A percentile compares a stretch with the other conserved stretches of the same genome.
Evolutionary conservation across 1,140 invertebrate species (phyloP).

Genomic region (Andrena cerasifolii): DNA sequence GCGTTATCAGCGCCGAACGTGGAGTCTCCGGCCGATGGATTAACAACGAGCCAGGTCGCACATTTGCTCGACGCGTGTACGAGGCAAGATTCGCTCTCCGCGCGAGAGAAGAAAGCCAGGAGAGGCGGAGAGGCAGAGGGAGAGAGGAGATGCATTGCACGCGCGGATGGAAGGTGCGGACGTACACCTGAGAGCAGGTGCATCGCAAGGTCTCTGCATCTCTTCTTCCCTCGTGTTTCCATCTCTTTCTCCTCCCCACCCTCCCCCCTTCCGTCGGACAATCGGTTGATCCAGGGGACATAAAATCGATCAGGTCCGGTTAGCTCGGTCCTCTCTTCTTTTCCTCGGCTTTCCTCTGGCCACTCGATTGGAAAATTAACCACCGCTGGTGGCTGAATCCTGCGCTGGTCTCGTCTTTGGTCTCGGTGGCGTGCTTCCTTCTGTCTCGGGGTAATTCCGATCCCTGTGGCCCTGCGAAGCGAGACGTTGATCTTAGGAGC

Average conservation of each 20-base stretch:
- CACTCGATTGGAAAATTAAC: slow-evolving; percentile 25
- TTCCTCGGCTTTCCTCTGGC: background rate
- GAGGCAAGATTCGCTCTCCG: background rate
- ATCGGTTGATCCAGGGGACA: slow-evolving; percentile 44
- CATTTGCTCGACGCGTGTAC: background rate
- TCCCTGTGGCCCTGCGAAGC: too few species aligned
- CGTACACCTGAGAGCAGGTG: slow-evolving; percentile 71
- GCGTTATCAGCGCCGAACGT: background rate
- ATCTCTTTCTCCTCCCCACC: too few species aligned
- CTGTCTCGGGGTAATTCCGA: background rate
- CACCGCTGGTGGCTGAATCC: background rate
- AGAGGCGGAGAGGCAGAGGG: background rate
- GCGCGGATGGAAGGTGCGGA: slow-evolving; percentile 63
- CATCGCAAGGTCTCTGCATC: slow-evolving; percentile 64
- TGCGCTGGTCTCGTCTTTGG: background rate
- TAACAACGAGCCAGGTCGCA: background rate
- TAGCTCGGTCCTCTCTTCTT: background rate
- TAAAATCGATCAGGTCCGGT: slow-evolving; percentile 42
- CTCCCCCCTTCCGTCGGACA: slow-evolving; percentile 33
- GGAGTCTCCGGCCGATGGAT: background rate
- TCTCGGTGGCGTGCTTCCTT: too few species aligned
- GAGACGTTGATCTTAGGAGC: too few species aligned
- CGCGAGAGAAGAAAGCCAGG: background rate
- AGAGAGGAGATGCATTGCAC: slow-evolving; percentile 58
- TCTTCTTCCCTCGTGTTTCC: slow-evolving; percentile 27